Percentiles rank a stretch among this genome's conserved stretches.
phyloP scores from a whole-genome alignment of 2,113 vertebrate species.

The Alethe diademata region DNA sequence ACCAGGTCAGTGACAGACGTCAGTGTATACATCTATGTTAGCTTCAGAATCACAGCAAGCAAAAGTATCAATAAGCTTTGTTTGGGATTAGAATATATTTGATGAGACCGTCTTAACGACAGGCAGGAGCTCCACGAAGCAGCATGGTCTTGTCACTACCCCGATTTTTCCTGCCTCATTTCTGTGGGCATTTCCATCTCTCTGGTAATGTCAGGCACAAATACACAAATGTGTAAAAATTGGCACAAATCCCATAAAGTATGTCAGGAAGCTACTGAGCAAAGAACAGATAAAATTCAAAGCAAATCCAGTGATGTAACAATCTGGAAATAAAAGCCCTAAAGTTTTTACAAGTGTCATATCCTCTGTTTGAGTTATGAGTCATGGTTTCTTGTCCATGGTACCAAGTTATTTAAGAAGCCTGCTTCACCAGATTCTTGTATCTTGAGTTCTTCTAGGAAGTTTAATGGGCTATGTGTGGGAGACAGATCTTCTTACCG shows the following conservation, averaged over 20 bases:
- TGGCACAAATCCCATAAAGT: neutral
- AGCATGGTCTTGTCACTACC: neutral
- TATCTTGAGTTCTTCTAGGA: neutral
- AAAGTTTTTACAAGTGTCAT: fast-evolving
- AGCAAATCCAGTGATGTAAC: neutral
- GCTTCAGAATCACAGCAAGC: neutral
- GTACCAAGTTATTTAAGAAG: neutral
- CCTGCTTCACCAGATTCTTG: neutral
- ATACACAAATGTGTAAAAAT: neutral
- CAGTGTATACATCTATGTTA: neutral
- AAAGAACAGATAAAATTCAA: neutral
- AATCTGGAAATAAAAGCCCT: neutral
- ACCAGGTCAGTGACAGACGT: neutral
- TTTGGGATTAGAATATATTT: neutral
- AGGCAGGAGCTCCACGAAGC: fast-evolving
- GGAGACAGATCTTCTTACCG: neutral
- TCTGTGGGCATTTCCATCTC: fast-evolving
- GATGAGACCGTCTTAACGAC: neutral
- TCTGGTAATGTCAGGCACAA: neutral
- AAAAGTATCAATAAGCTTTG: neutral
- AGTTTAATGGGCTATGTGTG: neutral
- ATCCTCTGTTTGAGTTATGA: neutral
- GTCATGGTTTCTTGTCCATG: neutral
- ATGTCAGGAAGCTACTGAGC: neutral
- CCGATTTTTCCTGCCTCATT: fast-evolving